Evolutionary conservation across 2,797 vertebrate genomes (phyloP), one percentile per base, ranked within the genome.

Genomic region (Karalla daura): DNA sequence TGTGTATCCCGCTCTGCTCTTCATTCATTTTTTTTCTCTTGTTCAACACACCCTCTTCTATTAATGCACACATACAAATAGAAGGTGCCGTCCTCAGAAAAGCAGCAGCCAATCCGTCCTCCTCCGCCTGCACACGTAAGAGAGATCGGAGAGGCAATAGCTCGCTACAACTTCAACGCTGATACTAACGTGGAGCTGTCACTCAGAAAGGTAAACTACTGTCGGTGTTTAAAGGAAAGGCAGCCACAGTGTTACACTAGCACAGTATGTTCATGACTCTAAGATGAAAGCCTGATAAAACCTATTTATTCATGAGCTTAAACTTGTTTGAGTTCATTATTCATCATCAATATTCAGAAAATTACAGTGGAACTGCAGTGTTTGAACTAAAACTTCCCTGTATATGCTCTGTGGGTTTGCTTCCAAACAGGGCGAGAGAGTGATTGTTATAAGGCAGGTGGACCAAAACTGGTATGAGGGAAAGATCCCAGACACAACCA

Each of bases 401-500:
- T 54, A 2, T 50, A 5, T 63, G 2, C 55, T 37, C 35, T 44
- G 37, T 70, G 32, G 49, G 20, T 62, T 15, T 65, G 11, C 60
- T 25, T 68, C 43, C 65, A 7, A 60, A 32, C 86, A 99, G 97
- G 98, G 98, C n/a, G 98, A 99, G 84, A 92, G 89, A 89, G 83
- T 99, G 41, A 92, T 96, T 84, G 94, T 99, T 83, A 90, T 99
- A 51, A 95, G 98, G 85, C 94, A 95, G 88, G 96, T 99, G 84
- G 98, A 99, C 91, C 94, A 96, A 88, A 99, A 99, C 90, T 99
- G 98, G 98, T 99, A 96, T 71, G 97, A 99, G 92, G 97, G 98
- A 69, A 98, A 95, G 93, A 96, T 99, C 84, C 93, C 95, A 51
- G 96, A 96, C 83, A 94, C 94, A 76, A 95, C 86, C 89, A 97